Conservation (phyloP, 1,140 invertebrate genomes). For the Lethrus apterus region DNA sequence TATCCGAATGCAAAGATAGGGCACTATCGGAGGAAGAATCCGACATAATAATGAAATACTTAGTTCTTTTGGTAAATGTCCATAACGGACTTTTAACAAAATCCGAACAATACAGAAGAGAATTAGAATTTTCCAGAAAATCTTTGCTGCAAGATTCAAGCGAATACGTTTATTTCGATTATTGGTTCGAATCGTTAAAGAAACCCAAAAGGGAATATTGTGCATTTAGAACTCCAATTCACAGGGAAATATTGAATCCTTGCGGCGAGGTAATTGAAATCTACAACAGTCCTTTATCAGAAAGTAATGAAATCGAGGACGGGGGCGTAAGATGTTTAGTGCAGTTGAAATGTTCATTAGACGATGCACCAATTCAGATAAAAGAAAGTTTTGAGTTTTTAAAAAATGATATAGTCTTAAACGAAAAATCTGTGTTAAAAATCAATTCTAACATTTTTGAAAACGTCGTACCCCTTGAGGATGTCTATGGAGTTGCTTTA, state of each 20-base stretch:
- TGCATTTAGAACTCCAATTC: not conserved
- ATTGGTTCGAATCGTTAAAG: constrained; percentile 7
- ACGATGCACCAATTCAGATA: constrained; percentile 6
- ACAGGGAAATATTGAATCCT: constrained; percentile 1
- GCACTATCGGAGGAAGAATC: not conserved
- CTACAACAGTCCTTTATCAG: not conserved
- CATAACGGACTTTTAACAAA: constrained; percentile 9
- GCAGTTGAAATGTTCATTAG: constrained; percentile 7
- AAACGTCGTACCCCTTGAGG: not conserved
- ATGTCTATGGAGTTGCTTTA: constrained; percentile 1
- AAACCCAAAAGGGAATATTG: not conserved
- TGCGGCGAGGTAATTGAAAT: constrained; percentile 8
- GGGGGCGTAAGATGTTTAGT: constrained; percentile 6
- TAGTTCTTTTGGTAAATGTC: constrained; percentile 8
- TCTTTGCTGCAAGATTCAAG: not conserved
- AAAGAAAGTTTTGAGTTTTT: constrained; percentile 5
- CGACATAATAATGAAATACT: constrained; percentile 10
- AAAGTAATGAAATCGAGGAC: not conserved
- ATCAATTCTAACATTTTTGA: constrained; percentile 2
- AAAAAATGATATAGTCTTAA: constrained; percentile 3
- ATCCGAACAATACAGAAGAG: constrained; percentile 12
- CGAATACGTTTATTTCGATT: constrained; percentile 3
- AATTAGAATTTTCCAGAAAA: constrained; percentile 10
- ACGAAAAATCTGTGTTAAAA: constrained; percentile 1
- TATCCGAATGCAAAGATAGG: constrained; percentile 8